A percentile compares a stretch with the other conserved stretches of the same genome.
These are phyloP conservation scores for Brachionus rubens DNA, from an alignment of 1,140 invertebrate genomes.

Conservation along the genomic window DNA sequence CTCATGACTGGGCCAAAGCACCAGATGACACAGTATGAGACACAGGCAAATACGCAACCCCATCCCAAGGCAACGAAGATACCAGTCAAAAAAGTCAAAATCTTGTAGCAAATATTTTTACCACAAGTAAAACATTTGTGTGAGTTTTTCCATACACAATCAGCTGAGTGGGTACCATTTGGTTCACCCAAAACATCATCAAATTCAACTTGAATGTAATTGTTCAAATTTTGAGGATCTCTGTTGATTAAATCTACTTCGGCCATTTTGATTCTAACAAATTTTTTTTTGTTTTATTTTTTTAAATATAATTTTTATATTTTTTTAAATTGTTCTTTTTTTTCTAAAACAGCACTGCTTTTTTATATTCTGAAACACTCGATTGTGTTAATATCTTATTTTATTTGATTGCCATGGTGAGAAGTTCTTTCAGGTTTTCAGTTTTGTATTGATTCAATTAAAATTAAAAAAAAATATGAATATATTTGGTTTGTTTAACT, in stretches of 20 bases:
- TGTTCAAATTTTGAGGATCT: conserved; percentile 48
- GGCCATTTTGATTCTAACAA: conserved; percentile 4
- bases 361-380: too few relatives aligned
- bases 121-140: conserved; percentile 69
- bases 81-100: conserved; percentile 68
- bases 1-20: conserved; percentile 54
- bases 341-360: too few relatives aligned
- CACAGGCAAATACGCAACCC: conserved; percentile 71
- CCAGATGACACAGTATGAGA: conserved; percentile 66
- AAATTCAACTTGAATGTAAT: conserved; percentile 62
- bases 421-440: too few relatives aligned
- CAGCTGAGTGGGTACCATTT: conserved; percentile 69
- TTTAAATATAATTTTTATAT: too few relatives aligned
- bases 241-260: conserved; percentile 46
- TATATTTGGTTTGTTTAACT: too few relatives aligned
- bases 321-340: too few relatives aligned
- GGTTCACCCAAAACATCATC: conserved; percentile 76
- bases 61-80: conserved; percentile 68
- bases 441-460: too few relatives aligned
- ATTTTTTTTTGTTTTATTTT: too few relatives aligned
- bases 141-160: conserved; percentile 72
- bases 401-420: too few relatives aligned
- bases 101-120: conserved; percentile 69
- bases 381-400: too few relatives aligned
- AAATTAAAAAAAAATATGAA: too few relatives aligned